Conservation (phyloP, 2,888 invertebrate genomes). For the Lepidocyrtoides sp. region DNA sequence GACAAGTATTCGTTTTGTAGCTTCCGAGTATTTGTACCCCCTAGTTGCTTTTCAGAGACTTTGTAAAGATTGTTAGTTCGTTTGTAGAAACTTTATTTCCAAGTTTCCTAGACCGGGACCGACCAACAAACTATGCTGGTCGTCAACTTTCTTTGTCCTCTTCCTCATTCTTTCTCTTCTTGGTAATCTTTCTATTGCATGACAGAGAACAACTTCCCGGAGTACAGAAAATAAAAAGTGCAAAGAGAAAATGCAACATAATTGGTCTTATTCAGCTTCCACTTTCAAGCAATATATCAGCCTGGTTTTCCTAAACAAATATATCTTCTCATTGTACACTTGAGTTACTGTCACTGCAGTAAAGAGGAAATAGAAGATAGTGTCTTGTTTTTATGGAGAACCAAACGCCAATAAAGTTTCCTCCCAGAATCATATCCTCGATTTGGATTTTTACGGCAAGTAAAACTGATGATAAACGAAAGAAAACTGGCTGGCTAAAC, state of each 20-base stretch:
- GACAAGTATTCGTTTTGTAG: background rate
- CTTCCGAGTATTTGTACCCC: background rate
- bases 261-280: background rate
- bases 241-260: background rate
- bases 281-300: too few species aligned
- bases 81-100: background rate
- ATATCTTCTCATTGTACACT: too few species aligned
- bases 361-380: too few species aligned
- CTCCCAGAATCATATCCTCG: too few species aligned
- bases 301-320: too few species aligned
- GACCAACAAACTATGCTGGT: background rate
- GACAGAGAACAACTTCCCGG: background rate
- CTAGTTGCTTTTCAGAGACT: background rate
- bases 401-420: too few species aligned
- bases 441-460: too few species aligned
- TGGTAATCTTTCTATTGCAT: slow-evolving; percentile 30
- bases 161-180: background rate
- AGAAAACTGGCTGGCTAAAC: too few species aligned
- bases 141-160: background rate
- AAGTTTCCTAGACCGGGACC: background rate
- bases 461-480: too few species aligned
- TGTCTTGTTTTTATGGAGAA: too few species aligned
- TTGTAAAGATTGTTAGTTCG: background rate
- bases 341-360: too few species aligned
- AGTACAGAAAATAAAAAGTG: background rate